Evolutionary conservation across 2,797 vertebrate genomes (phyloP), one percentile per base, ranked within the genome.

Genomic region (Ctenochaetus hawaiiensis): DNA sequence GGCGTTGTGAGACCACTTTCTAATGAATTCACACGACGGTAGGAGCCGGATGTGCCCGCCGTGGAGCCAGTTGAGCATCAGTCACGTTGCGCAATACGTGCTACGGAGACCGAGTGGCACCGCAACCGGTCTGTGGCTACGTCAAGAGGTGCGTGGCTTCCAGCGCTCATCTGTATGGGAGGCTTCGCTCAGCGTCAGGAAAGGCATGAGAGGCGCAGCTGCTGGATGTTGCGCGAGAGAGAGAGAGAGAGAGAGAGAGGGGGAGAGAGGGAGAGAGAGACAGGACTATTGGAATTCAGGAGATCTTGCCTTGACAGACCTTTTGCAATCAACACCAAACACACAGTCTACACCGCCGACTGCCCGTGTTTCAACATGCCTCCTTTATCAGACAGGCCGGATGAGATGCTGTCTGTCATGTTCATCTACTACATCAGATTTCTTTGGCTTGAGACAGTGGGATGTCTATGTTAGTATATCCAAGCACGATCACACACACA

Each of bases 81-180:
- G 96, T 97, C 96, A 96, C 96, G 96, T 97, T 97, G 96, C 90
- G 96, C 96, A 95, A 94, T 97, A 93, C 96, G 96, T 96, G 96
- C 94, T 41, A 94, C 88, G 83, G 91, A 95, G 94, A 94, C 87
- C 93, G 95, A 94, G 93, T 90, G 92, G 88, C 93, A 94, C 96
- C 93, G 96, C 96, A 96, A 91, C 96, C 93, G 89, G 94, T 94
- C 94, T 62, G 89, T 83, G 93, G 87, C 92, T 90, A 97, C 96
- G 96, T 97, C 96, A 96, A 96, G 95, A 95, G 94, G 88, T 93
- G 95, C 95, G 95, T 95, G 94, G 94, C 94, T 94, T 86, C 76
- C 86, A 77, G 89, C 93, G 88, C 94, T 95, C 93, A 95, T 96
- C 94, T 93, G 94, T 94, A 95, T 94, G 93, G 93, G 89, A 91